Percentiles rank a stretch among this genome's conserved stretches.
Evolutionary conservation across 2,797 vertebrate species (phyloP).

Genomic region (Jordanella pulchra): DNA sequence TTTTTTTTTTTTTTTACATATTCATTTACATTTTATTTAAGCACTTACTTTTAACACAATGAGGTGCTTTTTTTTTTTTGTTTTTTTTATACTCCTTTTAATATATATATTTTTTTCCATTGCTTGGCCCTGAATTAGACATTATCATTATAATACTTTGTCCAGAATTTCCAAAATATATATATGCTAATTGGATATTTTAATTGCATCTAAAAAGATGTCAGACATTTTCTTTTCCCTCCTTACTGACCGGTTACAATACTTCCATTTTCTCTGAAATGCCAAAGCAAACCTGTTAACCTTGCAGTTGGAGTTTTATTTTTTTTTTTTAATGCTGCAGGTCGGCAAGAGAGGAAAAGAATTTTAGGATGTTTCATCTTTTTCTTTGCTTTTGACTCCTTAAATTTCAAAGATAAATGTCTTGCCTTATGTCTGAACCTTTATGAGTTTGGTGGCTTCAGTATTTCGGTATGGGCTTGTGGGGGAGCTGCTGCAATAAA

Average conservation of each 20-base stretch:
- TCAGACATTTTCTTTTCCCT: slow-evolving; percentile 1
- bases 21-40: slow-evolving; percentile 32
- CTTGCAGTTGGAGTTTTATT: slow-evolving; percentile 48
- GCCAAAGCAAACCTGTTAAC: slow-evolving; percentile 64
- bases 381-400: slow-evolving; percentile 26
- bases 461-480: slow-evolving; percentile 45
- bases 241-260: slow-evolving; percentile 22
- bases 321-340: slow-evolving; percentile 62
- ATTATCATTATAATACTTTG: slow-evolving; percentile 6
- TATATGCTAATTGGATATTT: slow-evolving; percentile 25
- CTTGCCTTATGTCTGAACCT: slow-evolving; percentile 20
- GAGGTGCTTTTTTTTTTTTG: slow-evolving; percentile 39
- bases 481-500: slow-evolving; percentile 67
- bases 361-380: slow-evolving; percentile 10
- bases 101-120: slow-evolving; percentile 5
- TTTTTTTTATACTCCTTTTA: slow-evolving; percentile 3
- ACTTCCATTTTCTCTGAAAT: slow-evolving; percentile 12
- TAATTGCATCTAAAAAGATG: slow-evolving; percentile 2
- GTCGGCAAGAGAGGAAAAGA: slow-evolving; percentile 47
- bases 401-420: slow-evolving; percentile 12
- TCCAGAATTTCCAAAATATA: neutral
- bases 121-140: neutral
- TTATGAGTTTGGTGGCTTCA: slow-evolving; percentile 27
- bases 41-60: slow-evolving; percentile 60
- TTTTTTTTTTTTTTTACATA: slow-evolving; percentile 8